phyloP scores from a whole-genome alignment of 2,797 vertebrate genomes.

The Anas bahamensis region DNA sequence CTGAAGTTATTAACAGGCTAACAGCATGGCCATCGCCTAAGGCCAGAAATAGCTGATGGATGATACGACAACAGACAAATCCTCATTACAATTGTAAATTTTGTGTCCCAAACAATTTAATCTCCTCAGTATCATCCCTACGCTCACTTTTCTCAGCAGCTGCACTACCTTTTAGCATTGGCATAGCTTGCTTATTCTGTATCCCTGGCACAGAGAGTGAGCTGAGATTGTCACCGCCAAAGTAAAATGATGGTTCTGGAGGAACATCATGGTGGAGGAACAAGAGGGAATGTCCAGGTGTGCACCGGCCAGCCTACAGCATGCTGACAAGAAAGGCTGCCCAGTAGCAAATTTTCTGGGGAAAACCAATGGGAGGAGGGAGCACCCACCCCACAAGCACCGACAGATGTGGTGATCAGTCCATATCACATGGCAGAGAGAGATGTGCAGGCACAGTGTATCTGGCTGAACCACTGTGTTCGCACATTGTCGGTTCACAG shows the following conservation, averaged over 20 bases:
- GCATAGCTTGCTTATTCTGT: background rate
- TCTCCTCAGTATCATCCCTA: background rate
- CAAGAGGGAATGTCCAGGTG: background rate
- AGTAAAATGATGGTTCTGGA: constrained; percentile 22
- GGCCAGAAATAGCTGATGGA: constrained; percentile 49
- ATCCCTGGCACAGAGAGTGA: background rate
- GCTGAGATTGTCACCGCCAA: background rate
- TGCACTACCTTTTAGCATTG: background rate
- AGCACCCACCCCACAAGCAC: background rate
- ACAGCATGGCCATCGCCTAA: constrained; percentile 35
- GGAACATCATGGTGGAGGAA: background rate
- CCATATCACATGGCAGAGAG: fast-evolving
- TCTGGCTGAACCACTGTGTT: background rate
- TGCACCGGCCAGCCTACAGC: background rate
- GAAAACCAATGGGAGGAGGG: background rate
- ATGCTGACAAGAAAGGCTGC: background rate
- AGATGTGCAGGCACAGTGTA: fast-evolving
- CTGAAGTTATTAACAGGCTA: constrained; percentile 35
- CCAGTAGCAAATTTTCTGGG: background rate
- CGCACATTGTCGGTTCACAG: background rate
- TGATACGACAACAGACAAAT: constrained; percentile 50
- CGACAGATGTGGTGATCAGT: background rate
- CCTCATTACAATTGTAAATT: constrained; percentile 68
- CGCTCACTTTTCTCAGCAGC: constrained; percentile 26
- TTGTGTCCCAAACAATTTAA: constrained; percentile 31